Evolutionary conservation across 2,113 vertebrate species (phyloP).

Genomic region (Cephalopterus ornatus): DNA sequence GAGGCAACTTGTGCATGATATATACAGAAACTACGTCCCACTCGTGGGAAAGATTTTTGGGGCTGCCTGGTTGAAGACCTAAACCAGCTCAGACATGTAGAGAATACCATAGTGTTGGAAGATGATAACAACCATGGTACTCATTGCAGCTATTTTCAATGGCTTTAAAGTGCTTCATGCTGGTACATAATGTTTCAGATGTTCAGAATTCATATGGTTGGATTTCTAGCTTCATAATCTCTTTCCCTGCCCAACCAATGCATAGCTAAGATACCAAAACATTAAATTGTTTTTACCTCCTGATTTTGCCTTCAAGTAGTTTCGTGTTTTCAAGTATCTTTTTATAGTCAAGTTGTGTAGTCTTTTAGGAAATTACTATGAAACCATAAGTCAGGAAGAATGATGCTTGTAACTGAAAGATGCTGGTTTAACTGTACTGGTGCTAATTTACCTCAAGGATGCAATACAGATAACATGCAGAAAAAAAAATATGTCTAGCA

Average conservation of each 20-base stretch:
- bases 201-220: background rate
- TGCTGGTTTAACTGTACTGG: background rate
- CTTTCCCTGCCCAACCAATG: background rate
- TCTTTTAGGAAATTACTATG: background rate
- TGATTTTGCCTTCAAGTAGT: background rate
- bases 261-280: background rate
- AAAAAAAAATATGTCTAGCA: background rate
- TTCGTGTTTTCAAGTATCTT: background rate
- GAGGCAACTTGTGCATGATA: background rate
- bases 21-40: background rate
- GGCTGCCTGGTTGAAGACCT: background rate
- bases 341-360: background rate
- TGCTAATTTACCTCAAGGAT: background rate
- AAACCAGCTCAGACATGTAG: background rate
- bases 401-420: background rate
- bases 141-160: background rate
- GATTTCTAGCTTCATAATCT: background rate
- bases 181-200: background rate
- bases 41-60: background rate
- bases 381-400: background rate
- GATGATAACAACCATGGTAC: background rate
- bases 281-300: background rate
- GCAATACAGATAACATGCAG: background rate
- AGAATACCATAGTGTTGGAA: background rate
- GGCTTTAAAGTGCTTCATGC: background rate